A percentile compares a stretch with the other conserved stretches of the same genome.
Evolutionary conservation across 1,140 invertebrate species (phyloP).

Genomic region (Steinernema feltiae): DNA sequence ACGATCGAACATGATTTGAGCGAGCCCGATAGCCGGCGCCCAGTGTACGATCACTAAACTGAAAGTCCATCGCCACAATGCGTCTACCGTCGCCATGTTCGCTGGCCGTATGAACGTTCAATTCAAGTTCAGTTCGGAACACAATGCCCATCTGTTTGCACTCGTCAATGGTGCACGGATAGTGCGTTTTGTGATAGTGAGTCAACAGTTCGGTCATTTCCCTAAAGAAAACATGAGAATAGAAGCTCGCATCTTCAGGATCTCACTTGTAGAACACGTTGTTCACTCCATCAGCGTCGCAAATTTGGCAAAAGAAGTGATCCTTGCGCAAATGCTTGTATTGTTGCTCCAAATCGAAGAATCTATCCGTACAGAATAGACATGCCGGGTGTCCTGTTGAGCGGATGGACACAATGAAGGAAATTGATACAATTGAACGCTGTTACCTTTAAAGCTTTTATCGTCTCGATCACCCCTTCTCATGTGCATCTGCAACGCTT

Average conservation of each 20-base stretch:
- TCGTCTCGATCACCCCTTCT: conserved; percentile 30
- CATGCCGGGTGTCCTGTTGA: conserved; percentile 48
- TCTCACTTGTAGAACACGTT: conserved; percentile 46
- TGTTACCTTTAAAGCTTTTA: conserved; percentile 35
- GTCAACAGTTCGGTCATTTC: conserved; percentile 39
- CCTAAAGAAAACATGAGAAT: conserved; percentile 30
- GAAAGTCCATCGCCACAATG: conserved; percentile 33
- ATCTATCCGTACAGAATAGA: conserved; percentile 49
- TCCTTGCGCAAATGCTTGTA: conserved; percentile 49
- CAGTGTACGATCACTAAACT: conserved; percentile 24
- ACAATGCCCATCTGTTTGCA: conserved; percentile 48
- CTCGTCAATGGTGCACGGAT: conserved; percentile 43
- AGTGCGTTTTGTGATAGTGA: conserved; percentile 41
- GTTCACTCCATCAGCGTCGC: conserved; percentile 45
- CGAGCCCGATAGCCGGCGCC: conserved; percentile 8
- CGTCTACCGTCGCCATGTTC: conserved; percentile 21
- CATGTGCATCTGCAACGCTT: conserved; percentile 42
- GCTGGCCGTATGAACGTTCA: conserved; percentile 42
- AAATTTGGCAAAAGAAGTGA: conserved; percentile 53
- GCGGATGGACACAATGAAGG: not conserved
- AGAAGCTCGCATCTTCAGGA: not conserved
- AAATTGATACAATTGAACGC: not conserved
- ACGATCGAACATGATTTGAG: not conserved
- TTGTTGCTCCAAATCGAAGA: conserved; percentile 49
- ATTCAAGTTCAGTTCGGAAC: conserved; percentile 43